Evolutionary conservation across 1,140 invertebrate species (phyloP).

Genomic region (Dendroctonus ponderosae): DNA sequence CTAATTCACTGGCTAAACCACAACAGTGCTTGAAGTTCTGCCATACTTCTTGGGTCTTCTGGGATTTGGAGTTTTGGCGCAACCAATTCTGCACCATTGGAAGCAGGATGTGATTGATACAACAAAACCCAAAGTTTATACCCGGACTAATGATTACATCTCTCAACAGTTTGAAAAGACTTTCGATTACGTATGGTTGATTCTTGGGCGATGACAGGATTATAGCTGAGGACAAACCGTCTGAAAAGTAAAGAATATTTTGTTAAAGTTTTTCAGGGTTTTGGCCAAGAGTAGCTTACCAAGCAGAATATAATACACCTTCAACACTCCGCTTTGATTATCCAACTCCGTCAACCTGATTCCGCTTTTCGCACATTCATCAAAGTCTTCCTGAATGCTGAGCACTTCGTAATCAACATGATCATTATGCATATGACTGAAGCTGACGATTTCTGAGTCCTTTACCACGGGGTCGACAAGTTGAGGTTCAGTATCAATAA

Average conservation of each 20-base stretch:
- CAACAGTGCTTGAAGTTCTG: slow-evolving; percentile 92
- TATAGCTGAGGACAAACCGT: slow-evolving; percentile 80
- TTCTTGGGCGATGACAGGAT: slow-evolving; percentile 79
- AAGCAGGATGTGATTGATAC: slow-evolving; percentile 84
- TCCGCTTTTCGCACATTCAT: slow-evolving; percentile 59
- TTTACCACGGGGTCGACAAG: slow-evolving; percentile 83
- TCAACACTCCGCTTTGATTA: slow-evolving; percentile 78
- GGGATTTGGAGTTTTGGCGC: slow-evolving; percentile 61
- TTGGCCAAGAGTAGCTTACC: slow-evolving; percentile 7
- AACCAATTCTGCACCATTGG: slow-evolving; percentile 90
- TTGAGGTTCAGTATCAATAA: slow-evolving; percentile 72
- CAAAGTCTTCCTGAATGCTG: slow-evolving; percentile 56
- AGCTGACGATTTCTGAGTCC: slow-evolving; percentile 67
- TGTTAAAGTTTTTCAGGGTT: background rate
- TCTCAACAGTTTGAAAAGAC: slow-evolving; percentile 78
- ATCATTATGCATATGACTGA: slow-evolving; percentile 55
- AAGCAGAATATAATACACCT: slow-evolving; percentile 89
- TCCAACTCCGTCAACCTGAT: slow-evolving; percentile 69
- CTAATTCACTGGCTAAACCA: slow-evolving; percentile 83
- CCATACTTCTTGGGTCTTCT: slow-evolving; percentile 72
- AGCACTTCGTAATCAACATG: slow-evolving; percentile 63
- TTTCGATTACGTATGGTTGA: slow-evolving; percentile 83
- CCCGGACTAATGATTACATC: slow-evolving; percentile 76
- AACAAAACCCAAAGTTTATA: slow-evolving; percentile 82
- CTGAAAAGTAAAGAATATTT: slow-evolving; percentile 47